A percentile compares a stretch with the other conserved stretches of the same genome.
phyloP scores from a whole-genome alignment of 2,797 vertebrate species.

The Oreonectes daqikongensis region DNA sequence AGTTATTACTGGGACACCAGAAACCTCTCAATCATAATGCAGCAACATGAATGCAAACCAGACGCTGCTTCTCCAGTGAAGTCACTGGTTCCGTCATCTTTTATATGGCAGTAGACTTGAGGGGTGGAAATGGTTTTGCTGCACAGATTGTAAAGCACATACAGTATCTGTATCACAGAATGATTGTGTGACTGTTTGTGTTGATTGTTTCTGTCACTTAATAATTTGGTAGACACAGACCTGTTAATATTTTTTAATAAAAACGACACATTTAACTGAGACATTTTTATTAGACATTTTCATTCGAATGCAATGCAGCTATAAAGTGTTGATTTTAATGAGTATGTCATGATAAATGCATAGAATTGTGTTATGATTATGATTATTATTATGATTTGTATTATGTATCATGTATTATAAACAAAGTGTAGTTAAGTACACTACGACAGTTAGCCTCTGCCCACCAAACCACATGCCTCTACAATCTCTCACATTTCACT shows the following conservation, averaged over 20 bases:
- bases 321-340: background rate
- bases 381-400: too few relatives aligned
- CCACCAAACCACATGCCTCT: background rate
- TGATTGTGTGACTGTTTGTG: slow-evolving; percentile 52
- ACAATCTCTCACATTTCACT: background rate
- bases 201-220: slow-evolving; percentile 31
- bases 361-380: too few relatives aligned
- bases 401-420: too few relatives aligned
- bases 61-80: slow-evolving; percentile 9
- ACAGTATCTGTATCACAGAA: slow-evolving; percentile 51
- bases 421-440: background rate
- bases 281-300: background rate
- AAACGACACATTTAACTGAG: slow-evolving; percentile 68
- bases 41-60: slow-evolving; percentile 28
- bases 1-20: slow-evolving; percentile 76
- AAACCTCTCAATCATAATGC: slow-evolving; percentile 45
- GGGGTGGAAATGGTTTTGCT: slow-evolving; percentile 65
- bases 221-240: slow-evolving; percentile 69
- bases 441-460: background rate
- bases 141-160: slow-evolving; percentile 75
- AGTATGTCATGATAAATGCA: background rate
- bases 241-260: slow-evolving; percentile 75
- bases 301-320: background rate
- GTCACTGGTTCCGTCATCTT: slow-evolving; percentile 67
- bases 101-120: slow-evolving; percentile 69